Evolutionary conservation across 2,113 vertebrate species (phyloP).

Genomic region (Rhea americana): DNA sequence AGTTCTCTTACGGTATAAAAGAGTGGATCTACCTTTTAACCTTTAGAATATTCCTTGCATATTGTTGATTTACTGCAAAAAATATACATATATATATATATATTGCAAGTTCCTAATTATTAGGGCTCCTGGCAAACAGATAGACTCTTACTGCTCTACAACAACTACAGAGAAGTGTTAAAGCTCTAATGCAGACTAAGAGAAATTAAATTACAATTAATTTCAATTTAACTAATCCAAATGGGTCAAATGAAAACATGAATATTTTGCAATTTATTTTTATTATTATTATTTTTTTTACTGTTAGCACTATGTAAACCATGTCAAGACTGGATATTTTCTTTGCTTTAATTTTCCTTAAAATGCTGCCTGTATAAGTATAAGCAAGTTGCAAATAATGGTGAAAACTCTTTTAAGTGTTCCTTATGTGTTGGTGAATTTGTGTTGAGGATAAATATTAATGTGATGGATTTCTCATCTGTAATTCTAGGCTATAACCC

Average conservation of each 20-base stretch:
- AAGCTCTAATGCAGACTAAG: background rate
- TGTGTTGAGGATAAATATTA: background rate
- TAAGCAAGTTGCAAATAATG: background rate
- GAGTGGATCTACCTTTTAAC: background rate
- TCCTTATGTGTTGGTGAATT: background rate
- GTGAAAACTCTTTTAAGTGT: background rate
- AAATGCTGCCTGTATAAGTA: background rate
- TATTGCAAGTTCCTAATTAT: background rate
- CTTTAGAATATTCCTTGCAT: background rate
- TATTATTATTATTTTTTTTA: background rate
- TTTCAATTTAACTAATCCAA: background rate
- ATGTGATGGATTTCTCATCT: background rate
- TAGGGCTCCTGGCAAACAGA: background rate
- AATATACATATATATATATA: background rate
- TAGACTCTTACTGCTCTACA: background rate
- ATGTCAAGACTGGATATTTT: background rate
- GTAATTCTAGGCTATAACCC: constrained; percentile 87
- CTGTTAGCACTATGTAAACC: background rate
- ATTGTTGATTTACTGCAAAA: background rate
- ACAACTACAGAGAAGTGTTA: background rate
- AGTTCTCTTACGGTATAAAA: background rate
- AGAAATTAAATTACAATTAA: background rate
- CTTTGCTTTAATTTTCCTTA: background rate
- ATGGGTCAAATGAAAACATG: background rate
- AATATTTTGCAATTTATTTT: background rate